phyloP scores from a whole-genome alignment of 2,888 invertebrate genomes.

The Nymphalis c-album region DNA sequence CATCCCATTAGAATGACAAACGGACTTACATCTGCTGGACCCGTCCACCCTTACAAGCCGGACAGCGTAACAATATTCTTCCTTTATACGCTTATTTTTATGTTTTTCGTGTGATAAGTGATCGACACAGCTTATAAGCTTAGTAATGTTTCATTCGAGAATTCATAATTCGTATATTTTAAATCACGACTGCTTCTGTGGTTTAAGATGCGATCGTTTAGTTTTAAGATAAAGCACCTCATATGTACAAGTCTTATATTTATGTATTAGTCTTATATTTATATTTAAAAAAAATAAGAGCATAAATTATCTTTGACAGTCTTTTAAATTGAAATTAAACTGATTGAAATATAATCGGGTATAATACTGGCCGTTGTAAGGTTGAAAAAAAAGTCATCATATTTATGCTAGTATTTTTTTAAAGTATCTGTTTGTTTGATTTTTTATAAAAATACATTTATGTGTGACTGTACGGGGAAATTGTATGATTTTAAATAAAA shows the following conservation, averaged over 20 bases:
- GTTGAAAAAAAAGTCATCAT: too few species aligned
- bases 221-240: slow-evolving; percentile 11
- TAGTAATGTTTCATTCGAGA: background rate
- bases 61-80: slow-evolving; percentile 18
- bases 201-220: background rate
- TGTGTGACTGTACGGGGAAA: too few species aligned
- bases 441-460: too few species aligned
- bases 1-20: slow-evolving; percentile 53
- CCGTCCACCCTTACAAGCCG: slow-evolving; percentile 49
- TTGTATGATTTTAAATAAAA: too few species aligned
- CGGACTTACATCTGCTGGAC: slow-evolving; percentile 66
- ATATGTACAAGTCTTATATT: background rate
- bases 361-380: too few species aligned
- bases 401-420: too few species aligned
- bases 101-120: background rate
- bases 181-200: too few species aligned
- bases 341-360: background rate
- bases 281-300: background rate
- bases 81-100: slow-evolving; percentile 24
- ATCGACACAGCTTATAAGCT: background rate
- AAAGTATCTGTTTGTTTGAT: too few species aligned
- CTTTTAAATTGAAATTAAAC: background rate
- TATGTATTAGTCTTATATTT: too few species aligned
- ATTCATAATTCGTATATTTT: too few species aligned
- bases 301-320: background rate